Evolutionary conservation across 1,140 invertebrate species (phyloP), one percentile per base, ranked within the genome.

Genomic region (Bombus fervidus): DNA sequence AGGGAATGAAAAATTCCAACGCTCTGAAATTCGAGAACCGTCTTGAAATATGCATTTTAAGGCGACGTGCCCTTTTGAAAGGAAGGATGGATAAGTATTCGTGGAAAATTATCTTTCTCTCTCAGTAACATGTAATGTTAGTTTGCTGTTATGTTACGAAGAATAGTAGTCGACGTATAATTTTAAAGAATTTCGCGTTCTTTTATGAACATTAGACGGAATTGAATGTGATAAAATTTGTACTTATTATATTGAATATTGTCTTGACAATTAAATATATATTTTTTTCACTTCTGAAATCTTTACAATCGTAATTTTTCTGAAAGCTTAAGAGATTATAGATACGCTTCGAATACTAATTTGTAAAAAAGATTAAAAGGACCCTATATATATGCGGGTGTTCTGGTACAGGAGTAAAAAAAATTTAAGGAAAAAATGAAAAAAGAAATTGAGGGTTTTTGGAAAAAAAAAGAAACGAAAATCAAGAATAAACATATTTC

Each of bases 31-130:
- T 86, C 59, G 64, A 39, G 59, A 81, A 57, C 62, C 47, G 37
- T 68, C 53, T 83, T 88, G 59, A 88, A 82, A 86, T 89, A 83
- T 89, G 71, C 47, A 83, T 88, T 75, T 59, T 34, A 64, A 64
- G 57, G 34, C 34, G 47, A 15, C 41, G 13, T 39, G 41, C 69
- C 62, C 53, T 57, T 81, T 85, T 76, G 57, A 34, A 73, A 37
- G 13, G 47, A 43, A 69, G 12, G 64, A 37, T 41, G 62, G 41
- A 74, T 64, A n/a, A 47, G 41, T 57, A n/a, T 41, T 53, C 34
- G 15, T 6, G 22, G 12, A 41, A 68, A 79, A 83, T 69, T 62
- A 82, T 34, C 69, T 37, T 69, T 77, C 62, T 75, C 41, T 75
- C 53, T 47, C 62, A 25, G 62, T 86, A 66, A 68, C 43, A 85